These are phyloP conservation scores for Lontra canadensis DNA, from an alignment of 2,113 vertebrate species.

Conservation along the genomic window DNA sequence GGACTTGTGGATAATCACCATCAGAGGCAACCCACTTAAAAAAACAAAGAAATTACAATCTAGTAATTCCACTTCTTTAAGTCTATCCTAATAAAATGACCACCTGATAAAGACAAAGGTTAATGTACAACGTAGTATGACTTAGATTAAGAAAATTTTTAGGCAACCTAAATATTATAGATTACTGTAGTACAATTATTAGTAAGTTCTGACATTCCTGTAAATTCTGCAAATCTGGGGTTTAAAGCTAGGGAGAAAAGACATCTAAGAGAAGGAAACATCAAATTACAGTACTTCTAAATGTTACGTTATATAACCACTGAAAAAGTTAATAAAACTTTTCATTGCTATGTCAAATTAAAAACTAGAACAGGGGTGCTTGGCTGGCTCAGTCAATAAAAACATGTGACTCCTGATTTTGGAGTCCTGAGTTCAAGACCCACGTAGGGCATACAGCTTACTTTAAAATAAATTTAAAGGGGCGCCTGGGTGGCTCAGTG, in stretches of 20 bases:
- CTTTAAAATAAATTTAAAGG: background rate
- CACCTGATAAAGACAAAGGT: conserved; percentile 19
- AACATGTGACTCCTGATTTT: background rate
- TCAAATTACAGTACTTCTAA: background rate
- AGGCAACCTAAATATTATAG: conserved; percentile 11
- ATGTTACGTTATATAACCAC: conserved; percentile 6
- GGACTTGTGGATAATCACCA: conserved; percentile 98
- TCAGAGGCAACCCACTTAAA: conserved; percentile 94
- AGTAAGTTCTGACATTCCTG: conserved; percentile 92
- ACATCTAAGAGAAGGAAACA: background rate
- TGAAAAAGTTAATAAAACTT: background rate
- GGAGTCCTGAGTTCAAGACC: background rate
- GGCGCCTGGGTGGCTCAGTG: background rate
- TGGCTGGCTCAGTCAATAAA: background rate
- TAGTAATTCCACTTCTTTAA: conserved; percentile 32
- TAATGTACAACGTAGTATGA: background rate
- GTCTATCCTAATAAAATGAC: conserved; percentile 20
- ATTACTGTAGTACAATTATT: conserved; percentile 92
- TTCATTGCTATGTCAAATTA: conserved; percentile 9
- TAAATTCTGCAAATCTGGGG: conserved; percentile 92
- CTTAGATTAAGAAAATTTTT: background rate
- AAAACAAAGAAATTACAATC: conserved; percentile 42
- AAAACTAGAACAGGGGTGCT: background rate
- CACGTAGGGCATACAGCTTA: background rate
- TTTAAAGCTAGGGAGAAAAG: conserved; percentile 86